Evolutionary conservation across 1,140 invertebrate species (phyloP).

Genomic region (Achatina immaculata): DNA sequence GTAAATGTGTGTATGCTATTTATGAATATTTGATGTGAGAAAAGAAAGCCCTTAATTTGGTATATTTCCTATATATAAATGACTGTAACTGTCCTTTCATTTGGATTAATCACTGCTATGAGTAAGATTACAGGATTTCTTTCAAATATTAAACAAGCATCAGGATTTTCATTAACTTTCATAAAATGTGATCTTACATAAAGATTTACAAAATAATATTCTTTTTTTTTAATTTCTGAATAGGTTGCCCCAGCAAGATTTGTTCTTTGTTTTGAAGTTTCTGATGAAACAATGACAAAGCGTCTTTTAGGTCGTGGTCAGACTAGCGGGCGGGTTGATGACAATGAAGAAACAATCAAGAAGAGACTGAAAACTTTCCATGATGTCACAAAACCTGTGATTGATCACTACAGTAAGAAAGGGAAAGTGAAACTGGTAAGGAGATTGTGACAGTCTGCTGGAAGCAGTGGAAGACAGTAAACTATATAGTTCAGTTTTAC

Average conservation of each 20-base stretch:
- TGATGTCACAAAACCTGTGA: conserved; percentile 87
- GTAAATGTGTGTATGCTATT: too few species aligned
- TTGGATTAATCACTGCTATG: too few species aligned
- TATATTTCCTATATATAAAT: too few species aligned
- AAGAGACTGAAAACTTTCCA: conserved; percentile 93
- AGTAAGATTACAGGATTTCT: too few species aligned
- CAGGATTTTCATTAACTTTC: too few species aligned
- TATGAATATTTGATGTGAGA: too few species aligned
- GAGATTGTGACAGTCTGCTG: background rate
- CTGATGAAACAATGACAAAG: conserved; percentile 85
- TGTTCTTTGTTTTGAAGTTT: conserved; percentile 86
- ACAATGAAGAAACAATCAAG: conserved; percentile 96
- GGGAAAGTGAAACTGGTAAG: conserved; percentile 45
- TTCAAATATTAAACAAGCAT: too few species aligned
- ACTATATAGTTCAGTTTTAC: background rate
- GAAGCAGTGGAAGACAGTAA: too few species aligned
- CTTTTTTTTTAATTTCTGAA: conserved; percentile 74
- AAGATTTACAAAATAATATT: too few species aligned
- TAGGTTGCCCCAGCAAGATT: conserved; percentile 83
- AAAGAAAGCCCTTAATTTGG: too few species aligned
- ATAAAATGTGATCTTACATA: too few species aligned
- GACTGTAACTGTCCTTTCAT: too few species aligned
- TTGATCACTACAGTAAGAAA: conserved; percentile 73
- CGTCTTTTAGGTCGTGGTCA: conserved; percentile 87
- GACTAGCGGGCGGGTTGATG: conserved; percentile 90